phyloP scores from a whole-genome alignment of 2,888 invertebrate species.

The Drosophila neoperkinsi region DNA sequence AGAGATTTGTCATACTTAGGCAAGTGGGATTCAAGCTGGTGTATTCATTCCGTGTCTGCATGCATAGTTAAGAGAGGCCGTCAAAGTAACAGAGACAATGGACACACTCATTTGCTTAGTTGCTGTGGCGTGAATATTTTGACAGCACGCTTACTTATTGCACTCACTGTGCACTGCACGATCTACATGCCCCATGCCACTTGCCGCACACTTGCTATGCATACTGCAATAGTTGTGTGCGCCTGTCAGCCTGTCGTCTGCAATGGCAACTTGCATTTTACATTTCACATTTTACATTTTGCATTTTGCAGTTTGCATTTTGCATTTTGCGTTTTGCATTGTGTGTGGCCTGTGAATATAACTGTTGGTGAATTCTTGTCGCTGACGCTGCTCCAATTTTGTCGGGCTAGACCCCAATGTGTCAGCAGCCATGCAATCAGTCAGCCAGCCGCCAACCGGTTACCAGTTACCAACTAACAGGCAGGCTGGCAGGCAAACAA shows the following conservation, averaged over 20 bases:
- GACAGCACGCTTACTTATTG: constrained; percentile 61
- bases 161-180: constrained; percentile 40
- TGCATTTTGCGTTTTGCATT: constrained; percentile 27
- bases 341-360: constrained; percentile 26
- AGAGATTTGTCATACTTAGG: constrained; percentile 66
- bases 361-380: constrained; percentile 11
- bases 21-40: constrained; percentile 45
- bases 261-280: constrained; percentile 9
- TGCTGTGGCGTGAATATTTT: constrained; percentile 61
- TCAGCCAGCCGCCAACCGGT: constrained; percentile 30
- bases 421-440: constrained; percentile 62
- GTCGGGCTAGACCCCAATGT: constrained; percentile 56
- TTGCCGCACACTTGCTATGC: constrained; percentile 36
- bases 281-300: not conserved
- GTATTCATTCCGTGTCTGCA: constrained; percentile 24
- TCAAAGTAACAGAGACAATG: constrained; percentile 48
- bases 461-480: constrained; percentile 8
- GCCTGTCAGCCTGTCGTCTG: constrained; percentile 50
- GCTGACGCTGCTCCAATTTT: constrained; percentile 48
- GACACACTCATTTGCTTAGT: constrained; percentile 50
- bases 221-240: constrained; percentile 46
- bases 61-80: constrained; percentile 49
- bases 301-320: not conserved
- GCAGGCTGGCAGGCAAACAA: constrained; percentile 34
- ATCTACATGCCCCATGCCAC: not conserved